Conservation (phyloP, 2,113 vertebrate species). For the Hydropotes inermis region DNA sequence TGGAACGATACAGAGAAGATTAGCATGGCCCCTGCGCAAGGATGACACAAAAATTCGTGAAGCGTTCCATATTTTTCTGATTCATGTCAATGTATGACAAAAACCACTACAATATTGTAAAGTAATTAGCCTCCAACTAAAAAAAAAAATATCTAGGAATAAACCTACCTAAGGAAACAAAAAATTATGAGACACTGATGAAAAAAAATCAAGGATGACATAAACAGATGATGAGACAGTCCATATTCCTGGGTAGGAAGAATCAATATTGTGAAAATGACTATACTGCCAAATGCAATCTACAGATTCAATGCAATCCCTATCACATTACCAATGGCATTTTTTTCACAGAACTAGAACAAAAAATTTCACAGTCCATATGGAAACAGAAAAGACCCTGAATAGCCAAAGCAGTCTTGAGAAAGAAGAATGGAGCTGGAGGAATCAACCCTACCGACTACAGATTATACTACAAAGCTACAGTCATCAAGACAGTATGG, state of each 20-base stretch:
- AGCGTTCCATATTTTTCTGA: too few species aligned
- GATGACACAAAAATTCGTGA: too few species aligned
- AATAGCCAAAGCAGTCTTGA: not conserved
- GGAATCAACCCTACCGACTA: not conserved
- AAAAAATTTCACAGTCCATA: not conserved
- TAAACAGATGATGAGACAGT: not conserved
- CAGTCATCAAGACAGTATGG: not conserved
- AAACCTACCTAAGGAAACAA: not conserved
- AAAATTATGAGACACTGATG: not conserved
- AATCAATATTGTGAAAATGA: not conserved
- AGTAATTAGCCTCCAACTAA: too few species aligned
- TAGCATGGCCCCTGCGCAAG: too few species aligned
- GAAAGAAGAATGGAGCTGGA: not conserved
- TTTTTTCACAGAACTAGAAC: not conserved
- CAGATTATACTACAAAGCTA: not conserved
- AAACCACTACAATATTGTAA: too few species aligned
- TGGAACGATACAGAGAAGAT: too few species aligned
- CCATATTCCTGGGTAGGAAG: not conserved
- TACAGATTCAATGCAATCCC: not conserved
- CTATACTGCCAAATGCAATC: not conserved
- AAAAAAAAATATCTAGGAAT: not conserved
- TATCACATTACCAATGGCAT: not conserved
- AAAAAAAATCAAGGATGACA: not conserved
- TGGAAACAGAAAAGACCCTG: not conserved
- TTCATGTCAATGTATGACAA: too few species aligned